A percentile compares a stretch with the other conserved stretches of the same genome.
Evolutionary conservation across 1,140 invertebrate genomes (phyloP).

Genomic region (Zaprionus ghesquierei): DNA sequence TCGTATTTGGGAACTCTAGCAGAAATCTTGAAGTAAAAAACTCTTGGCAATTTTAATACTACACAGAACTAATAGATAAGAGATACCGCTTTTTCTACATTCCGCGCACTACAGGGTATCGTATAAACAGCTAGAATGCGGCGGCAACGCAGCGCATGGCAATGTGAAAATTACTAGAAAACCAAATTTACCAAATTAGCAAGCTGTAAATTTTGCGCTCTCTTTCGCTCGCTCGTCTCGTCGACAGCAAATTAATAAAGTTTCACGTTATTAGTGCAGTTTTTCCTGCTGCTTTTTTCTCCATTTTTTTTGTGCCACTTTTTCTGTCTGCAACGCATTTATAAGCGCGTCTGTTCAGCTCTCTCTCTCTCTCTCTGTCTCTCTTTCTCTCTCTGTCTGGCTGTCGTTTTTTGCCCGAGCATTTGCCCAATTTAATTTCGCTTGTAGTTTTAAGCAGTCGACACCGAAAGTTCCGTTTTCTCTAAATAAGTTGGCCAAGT

Average conservation of each 20-base stretch:
- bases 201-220: constrained; percentile 63
- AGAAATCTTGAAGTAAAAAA: no score
- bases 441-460: constrained; percentile 47
- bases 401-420: background rate
- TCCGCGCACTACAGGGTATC: background rate
- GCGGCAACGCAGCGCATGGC: constrained; percentile 6
- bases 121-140: constrained; percentile 26
- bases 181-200: constrained; percentile 76
- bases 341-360: background rate
- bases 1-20: no score
- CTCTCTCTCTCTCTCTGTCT: background rate
- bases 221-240: constrained; percentile 44
- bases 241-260: constrained; percentile 71
- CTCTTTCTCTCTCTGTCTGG: background rate
- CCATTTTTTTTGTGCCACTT: background rate
- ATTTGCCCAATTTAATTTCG: constrained; percentile 45
- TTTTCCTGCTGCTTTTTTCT: background rate
- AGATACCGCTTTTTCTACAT: background rate
- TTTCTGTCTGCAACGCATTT: constrained; percentile 6
- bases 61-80: no score
- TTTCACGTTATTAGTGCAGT: constrained; percentile 66
- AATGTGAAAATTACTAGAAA: constrained; percentile 60
- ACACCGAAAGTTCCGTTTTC: constrained; percentile 17
- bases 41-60: no score
- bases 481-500: constrained; percentile 59